These are phyloP conservation scores for Crotalus adamanteus DNA, from an alignment of 2,797 vertebrate genomes.

Conservation along the genomic window DNA sequence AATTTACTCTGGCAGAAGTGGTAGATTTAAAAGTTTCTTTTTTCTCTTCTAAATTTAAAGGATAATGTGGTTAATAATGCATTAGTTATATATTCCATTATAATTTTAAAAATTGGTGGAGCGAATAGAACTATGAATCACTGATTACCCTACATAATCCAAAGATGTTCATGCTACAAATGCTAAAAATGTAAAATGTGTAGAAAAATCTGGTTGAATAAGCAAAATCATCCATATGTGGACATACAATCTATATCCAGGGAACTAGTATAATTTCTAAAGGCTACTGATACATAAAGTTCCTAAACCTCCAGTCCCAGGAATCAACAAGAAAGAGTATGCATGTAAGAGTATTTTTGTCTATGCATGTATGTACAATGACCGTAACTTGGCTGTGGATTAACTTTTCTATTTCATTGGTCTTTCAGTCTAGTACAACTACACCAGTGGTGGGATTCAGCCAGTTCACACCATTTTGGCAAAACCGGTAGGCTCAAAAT, in stretches of 20 bases:
- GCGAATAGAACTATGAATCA: background rate
- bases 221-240: background rate
- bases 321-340: background rate
- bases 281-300: background rate
- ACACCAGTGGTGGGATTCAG: background rate
- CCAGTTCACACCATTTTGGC: too few species aligned
- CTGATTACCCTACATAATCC: background rate
- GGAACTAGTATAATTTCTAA: background rate
- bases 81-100: background rate
- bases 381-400: background rate
- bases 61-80: background rate
- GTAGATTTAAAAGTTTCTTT: background rate
- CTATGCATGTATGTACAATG: background rate
- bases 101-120: background rate
- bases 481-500: too few species aligned
- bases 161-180: background rate
- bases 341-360: background rate
- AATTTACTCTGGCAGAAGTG: background rate
- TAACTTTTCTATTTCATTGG: background rate
- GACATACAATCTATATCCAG: background rate
- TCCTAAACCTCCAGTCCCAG: background rate
- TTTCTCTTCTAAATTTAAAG: background rate
- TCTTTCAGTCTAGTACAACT: background rate
- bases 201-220: background rate
- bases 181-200: background rate